Evolutionary conservation across 2,888 invertebrate genomes (phyloP).

Genomic region (Hirtodrosophila duncani): DNA sequence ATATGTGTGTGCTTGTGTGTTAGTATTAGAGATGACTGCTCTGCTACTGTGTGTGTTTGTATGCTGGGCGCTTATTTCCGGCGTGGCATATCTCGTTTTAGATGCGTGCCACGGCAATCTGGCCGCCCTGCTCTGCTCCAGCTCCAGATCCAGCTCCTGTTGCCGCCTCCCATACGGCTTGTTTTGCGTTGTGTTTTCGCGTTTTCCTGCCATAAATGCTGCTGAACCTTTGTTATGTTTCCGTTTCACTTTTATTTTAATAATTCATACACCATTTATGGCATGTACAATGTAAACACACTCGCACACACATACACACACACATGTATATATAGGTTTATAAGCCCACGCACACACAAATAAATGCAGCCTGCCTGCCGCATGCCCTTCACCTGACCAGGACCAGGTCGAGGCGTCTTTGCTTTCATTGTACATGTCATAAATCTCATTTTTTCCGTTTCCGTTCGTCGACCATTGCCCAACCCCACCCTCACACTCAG

Average conservation of each 20-base stretch:
- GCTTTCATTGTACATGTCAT: slow-evolving; percentile 58
- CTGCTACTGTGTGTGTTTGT: slow-evolving; percentile 17
- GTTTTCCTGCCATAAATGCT: slow-evolving; percentile 71
- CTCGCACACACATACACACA: slow-evolving; percentile 46
- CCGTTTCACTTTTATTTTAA: slow-evolving; percentile 72
- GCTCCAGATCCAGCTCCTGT: neutral
- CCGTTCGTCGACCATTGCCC: slow-evolving; percentile 53
- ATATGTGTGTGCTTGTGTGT: slow-evolving; percentile 3
- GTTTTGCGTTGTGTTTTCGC: slow-evolving; percentile 58
- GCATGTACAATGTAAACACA: slow-evolving; percentile 29
- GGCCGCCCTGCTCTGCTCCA: slow-evolving; percentile 26
- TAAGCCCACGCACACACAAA: slow-evolving; percentile 18
- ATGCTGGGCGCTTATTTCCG: slow-evolving; percentile 63
- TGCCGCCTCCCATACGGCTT: neutral
- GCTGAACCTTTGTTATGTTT: slow-evolving; percentile 71
- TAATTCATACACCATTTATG: slow-evolving; percentile 70
- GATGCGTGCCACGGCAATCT: slow-evolving; percentile 69
- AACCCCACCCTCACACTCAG: slow-evolving; percentile 11
- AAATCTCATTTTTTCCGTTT: slow-evolving; percentile 72
- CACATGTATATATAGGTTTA: slow-evolving; percentile 12
- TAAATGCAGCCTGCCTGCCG: neutral
- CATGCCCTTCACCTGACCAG: slow-evolving; percentile 11
- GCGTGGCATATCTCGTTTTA: slow-evolving; percentile 72
- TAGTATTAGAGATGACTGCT: slow-evolving; percentile 4
- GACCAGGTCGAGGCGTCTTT: neutral